phyloP scores from a whole-genome alignment of 1,140 invertebrate species.

The Macrocentrus cingulum region DNA sequence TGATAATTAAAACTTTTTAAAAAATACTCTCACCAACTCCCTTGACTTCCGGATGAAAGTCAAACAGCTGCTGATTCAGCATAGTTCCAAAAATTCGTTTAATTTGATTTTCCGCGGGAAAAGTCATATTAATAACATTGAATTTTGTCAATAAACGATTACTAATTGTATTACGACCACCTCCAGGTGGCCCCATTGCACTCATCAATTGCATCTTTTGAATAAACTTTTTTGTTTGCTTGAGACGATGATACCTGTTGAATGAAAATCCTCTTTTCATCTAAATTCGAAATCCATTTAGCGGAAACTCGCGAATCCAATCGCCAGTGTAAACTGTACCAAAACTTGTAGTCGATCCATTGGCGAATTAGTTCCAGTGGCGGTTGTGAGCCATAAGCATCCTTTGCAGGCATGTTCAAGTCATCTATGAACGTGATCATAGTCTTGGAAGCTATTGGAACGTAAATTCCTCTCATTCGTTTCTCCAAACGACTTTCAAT shows the following conservation, averaged over 20 bases:
- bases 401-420: conserved; percentile 88
- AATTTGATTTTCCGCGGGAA: conserved; percentile 77
- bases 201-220: conserved; percentile 76
- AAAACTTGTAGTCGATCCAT: conserved; percentile 85
- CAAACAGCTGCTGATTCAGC: conserved; percentile 74
- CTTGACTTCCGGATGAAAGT: conserved; percentile 79
- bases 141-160: conserved; percentile 76
- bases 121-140: conserved; percentile 80
- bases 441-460: conserved; percentile 74
- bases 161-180: conserved; percentile 75
- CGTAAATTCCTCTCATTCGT: conserved; percentile 77
- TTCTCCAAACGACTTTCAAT: conserved; percentile 81
- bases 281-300: not conserved
- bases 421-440: conserved; percentile 86
- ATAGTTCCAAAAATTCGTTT: conserved; percentile 79
- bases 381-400: conserved; percentile 82
- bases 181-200: conserved; percentile 80
- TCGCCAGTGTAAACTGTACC: conserved; percentile 51
- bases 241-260: conserved; percentile 68
- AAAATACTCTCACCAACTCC: conserved; percentile 58
- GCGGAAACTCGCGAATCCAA: not conserved
- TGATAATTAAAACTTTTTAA: too few species aligned
- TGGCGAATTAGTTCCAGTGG: conserved; percentile 82
- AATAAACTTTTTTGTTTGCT: conserved; percentile 71
- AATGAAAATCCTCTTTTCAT: conserved; percentile 11